Evolutionary conservation across 2,797 vertebrate genomes (phyloP).

Genomic region (Danio choprae): DNA sequence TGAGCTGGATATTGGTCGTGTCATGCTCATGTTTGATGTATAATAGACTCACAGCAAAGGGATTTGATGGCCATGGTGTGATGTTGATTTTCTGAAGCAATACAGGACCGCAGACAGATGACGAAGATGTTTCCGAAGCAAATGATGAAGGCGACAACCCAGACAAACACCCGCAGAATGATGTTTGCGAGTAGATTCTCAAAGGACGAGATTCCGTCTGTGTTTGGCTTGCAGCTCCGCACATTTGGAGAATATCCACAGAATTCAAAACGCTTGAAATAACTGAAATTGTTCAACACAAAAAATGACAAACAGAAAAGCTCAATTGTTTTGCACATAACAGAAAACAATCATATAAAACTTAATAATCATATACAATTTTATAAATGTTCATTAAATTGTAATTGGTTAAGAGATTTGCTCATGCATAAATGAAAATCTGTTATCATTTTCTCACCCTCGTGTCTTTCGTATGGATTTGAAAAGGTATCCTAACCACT

Average conservation of each 20-base stretch:
- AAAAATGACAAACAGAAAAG: background rate
- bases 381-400: no score
- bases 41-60: constrained; percentile 73
- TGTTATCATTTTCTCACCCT: background rate
- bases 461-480: background rate
- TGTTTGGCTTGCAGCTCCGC: constrained; percentile 76
- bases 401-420: background rate
- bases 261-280: constrained; percentile 75
- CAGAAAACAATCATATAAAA: background rate
- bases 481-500: no score
- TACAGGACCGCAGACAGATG: constrained; percentile 68
- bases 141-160: constrained; percentile 73
- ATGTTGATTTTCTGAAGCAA: constrained; percentile 66
- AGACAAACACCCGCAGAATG: constrained; percentile 72
- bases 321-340: background rate
- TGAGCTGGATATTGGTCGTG: background rate
- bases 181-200: constrained; percentile 75
- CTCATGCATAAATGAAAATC: background rate
- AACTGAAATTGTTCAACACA: constrained; percentile 59
- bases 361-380: background rate
- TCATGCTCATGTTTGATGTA: background rate
- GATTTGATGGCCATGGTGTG: constrained; percentile 75
- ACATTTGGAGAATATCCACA: constrained; percentile 73
- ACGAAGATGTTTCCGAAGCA: constrained; percentile 74
- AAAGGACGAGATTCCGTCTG: constrained; percentile 74